A percentile compares a stretch with the other conserved stretches of the same genome.
These are phyloP conservation scores for Chymomyza procnemis DNA, from an alignment of 2,888 invertebrate genomes.

Conservation along the genomic window DNA sequence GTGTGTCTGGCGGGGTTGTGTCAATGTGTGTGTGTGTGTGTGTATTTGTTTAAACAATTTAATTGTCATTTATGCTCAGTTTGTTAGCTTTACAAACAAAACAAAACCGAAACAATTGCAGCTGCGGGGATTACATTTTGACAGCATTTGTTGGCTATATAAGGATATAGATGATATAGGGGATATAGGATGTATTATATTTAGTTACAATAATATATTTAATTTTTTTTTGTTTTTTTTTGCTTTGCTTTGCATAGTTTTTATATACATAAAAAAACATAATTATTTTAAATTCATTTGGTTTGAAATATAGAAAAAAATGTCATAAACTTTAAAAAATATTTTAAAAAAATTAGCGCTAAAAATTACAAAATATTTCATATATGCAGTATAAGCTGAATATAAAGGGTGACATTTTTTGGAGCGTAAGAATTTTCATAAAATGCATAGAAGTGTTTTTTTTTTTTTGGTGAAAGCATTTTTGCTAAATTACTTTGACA, in stretches of 20 bases:
- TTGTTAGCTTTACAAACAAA: conserved; percentile 7
- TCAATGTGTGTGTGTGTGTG: conserved; percentile 21
- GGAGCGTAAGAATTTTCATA: too few relatives aligned
- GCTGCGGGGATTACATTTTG: neutral
- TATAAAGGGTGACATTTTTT: too few relatives aligned
- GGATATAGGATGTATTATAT: conserved; percentile 15
- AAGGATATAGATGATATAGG: too few relatives aligned
- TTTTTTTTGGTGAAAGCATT: too few relatives aligned
- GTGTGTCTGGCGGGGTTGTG: neutral
- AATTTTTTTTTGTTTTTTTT: neutral
- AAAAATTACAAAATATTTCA: too few relatives aligned
- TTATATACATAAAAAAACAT: too few relatives aligned
- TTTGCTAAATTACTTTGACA: too few relatives aligned
- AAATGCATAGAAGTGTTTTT: too few relatives aligned
- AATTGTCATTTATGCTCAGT: conserved; percentile 43
- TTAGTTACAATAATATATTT: conserved; percentile 13
- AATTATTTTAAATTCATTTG: conserved; percentile 15
- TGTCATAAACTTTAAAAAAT: too few relatives aligned
- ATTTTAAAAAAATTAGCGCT: conserved; percentile 1
- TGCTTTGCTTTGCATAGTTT: neutral
- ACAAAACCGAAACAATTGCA: neutral
- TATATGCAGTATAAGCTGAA: too few relatives aligned
- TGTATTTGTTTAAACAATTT: conserved; percentile 54
- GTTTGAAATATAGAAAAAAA: conserved; percentile 8
- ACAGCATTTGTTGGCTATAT: neutral